These are phyloP conservation scores for Phaonia tiefii DNA, from an alignment of 2,888 invertebrate species.

Conservation along the genomic window DNA sequence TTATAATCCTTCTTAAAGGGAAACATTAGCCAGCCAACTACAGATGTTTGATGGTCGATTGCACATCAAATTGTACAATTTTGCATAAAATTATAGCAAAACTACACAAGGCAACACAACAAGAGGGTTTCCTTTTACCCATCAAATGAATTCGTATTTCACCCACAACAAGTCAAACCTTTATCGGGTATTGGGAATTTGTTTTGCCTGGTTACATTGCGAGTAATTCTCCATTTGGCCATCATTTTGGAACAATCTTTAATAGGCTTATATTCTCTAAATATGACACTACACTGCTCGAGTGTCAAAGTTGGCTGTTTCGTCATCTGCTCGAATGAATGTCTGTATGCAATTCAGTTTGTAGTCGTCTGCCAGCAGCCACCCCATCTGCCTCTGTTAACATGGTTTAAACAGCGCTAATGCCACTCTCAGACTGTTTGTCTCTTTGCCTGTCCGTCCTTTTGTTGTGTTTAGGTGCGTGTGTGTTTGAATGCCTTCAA, in stretches of 20 bases:
- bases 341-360: neutral
- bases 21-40: slow-evolving; percentile 42
- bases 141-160: slow-evolving; percentile 46
- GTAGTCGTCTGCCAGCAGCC: neutral
- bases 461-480: too few relatives aligned
- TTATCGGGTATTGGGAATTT: slow-evolving; percentile 20
- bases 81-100: slow-evolving; percentile 44
- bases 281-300: slow-evolving; percentile 75
- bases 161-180: slow-evolving; percentile 63
- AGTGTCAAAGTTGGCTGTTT: slow-evolving; percentile 58
- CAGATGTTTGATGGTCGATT: slow-evolving; percentile 61
- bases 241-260: slow-evolving; percentile 43
- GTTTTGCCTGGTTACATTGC: neutral
- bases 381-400: slow-evolving; percentile 44
- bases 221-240: slow-evolving; percentile 40
- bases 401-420: slow-evolving; percentile 47
- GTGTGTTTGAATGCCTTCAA: slow-evolving; percentile 69
- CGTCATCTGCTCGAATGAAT: slow-evolving; percentile 26
- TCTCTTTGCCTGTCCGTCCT: slow-evolving; percentile 36
- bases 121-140: slow-evolving; percentile 52
- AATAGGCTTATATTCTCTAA: slow-evolving; percentile 68
- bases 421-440: slow-evolving; percentile 17
- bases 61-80: slow-evolving; percentile 54
- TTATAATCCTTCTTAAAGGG: slow-evolving; percentile 60
- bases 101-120: slow-evolving; percentile 1